These are phyloP conservation scores for Cariama cristata DNA, from an alignment of 2,113 vertebrate genomes.

Conservation along the genomic window DNA sequence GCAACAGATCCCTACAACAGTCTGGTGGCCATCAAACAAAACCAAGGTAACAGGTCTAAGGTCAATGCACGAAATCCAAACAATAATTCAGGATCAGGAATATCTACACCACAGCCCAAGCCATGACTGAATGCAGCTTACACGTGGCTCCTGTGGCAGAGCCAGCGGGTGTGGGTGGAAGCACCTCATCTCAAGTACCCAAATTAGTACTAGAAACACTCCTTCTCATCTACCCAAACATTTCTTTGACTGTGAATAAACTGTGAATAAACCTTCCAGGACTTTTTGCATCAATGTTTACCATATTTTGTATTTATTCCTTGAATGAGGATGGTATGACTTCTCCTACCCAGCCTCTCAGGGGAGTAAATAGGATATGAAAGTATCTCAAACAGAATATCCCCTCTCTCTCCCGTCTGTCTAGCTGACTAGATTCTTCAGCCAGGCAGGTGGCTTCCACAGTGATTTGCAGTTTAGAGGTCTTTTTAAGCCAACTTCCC, in stretches of 20 bases:
- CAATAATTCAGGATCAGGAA: accelerated
- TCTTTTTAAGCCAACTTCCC: background rate
- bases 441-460: background rate
- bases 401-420: background rate
- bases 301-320: background rate
- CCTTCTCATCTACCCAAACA: background rate
- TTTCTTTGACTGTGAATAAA: background rate
- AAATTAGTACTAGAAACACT: background rate
- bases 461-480: background rate
- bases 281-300: background rate
- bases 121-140: accelerated
- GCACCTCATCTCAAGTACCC: background rate
- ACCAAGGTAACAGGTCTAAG: background rate
- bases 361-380: background rate
- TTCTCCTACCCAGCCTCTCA: background rate
- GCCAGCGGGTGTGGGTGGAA: background rate
- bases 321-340: background rate
- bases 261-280: background rate
- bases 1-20: accelerated
- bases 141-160: accelerated
- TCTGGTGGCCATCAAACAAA: background rate
- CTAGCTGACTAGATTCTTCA: background rate
- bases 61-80: background rate
- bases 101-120: background rate
- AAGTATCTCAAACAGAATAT: background rate